Evolutionary conservation across 1,140 invertebrate species (phyloP).

Genomic region (Drosophila eugracilis): DNA sequence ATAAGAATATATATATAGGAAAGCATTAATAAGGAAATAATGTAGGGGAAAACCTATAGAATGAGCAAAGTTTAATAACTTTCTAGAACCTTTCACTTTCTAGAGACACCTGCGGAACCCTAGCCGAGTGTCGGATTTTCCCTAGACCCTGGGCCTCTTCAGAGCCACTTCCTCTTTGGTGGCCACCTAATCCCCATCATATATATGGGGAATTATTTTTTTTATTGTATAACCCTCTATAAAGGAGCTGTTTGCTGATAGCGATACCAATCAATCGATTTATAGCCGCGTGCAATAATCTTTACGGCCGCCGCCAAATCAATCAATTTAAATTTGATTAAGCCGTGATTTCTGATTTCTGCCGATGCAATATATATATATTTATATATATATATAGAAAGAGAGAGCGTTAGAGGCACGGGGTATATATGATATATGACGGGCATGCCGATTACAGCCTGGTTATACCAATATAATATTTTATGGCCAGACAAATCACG

Average conservation of each 20-base stretch:
- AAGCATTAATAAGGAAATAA: too few species aligned
- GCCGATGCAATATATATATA: background rate
- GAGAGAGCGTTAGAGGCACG: too few species aligned
- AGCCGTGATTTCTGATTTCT: slow-evolving; percentile 70
- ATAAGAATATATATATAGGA: background rate
- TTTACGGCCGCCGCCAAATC: slow-evolving; percentile 63
- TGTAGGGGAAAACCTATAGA: background rate
- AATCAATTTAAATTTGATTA: slow-evolving; percentile 84
- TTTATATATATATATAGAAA: too few species aligned
- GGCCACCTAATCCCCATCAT: slow-evolving; percentile 1
- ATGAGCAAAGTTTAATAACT: background rate
- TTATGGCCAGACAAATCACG: slow-evolving; percentile 58
- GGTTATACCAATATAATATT: slow-evolving; percentile 51
- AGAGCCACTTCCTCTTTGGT: slow-evolving; percentile 8
- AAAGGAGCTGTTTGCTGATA: background rate
- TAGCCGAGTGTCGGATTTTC: slow-evolving; percentile 12
- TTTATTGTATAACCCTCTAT: slow-evolving; percentile 12
- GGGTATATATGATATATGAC: slow-evolving; percentile 26
- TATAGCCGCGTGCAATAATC: slow-evolving; percentile 49
- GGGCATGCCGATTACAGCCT: slow-evolving; percentile 38
- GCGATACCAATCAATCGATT: slow-evolving; percentile 50
- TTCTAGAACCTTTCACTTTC: slow-evolving; percentile 31
- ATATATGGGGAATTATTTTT: slow-evolving; percentile 16
- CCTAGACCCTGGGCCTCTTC: background rate
- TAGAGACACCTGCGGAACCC: background rate